Evolutionary conservation across 2,797 vertebrate species (phyloP).

Genomic region (Nothura maculosa): DNA sequence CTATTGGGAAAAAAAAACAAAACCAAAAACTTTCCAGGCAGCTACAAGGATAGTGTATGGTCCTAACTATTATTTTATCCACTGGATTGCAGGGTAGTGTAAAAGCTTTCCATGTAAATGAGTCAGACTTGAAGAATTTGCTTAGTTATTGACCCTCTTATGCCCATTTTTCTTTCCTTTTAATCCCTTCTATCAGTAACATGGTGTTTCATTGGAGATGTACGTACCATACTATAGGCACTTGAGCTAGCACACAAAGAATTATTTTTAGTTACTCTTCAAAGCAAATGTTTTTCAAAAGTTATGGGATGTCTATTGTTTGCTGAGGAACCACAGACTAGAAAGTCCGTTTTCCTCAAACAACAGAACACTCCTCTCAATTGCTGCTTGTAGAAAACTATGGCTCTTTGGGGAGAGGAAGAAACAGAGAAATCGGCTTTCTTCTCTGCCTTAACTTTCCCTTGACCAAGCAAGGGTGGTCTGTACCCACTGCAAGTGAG

Average conservation of each 20-base stretch:
- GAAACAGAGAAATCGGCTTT: background rate
- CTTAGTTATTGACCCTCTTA: background rate
- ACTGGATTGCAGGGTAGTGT: background rate
- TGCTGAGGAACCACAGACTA: background rate
- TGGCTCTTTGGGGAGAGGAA: background rate
- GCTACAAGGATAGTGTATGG: background rate
- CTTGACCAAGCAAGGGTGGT: background rate
- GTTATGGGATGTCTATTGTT: background rate
- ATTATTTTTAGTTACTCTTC: background rate
- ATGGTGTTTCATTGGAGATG: background rate
- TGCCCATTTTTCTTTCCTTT: background rate
- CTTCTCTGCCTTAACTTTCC: background rate
- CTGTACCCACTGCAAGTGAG: rapidly evolving
- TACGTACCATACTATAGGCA: background rate
- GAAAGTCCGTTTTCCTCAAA: background rate
- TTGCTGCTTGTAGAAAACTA: background rate
- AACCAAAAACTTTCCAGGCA: background rate
- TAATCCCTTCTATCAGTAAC: background rate
- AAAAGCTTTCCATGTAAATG: background rate
- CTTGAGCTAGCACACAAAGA: background rate
- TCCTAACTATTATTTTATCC: background rate
- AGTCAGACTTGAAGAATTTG: background rate
- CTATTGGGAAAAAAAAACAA: too few species aligned
- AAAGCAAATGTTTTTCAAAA: background rate
- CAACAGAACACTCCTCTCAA: background rate